Conservation (phyloP, 2,797 vertebrate species). For the Mastacembelus armatus region DNA sequence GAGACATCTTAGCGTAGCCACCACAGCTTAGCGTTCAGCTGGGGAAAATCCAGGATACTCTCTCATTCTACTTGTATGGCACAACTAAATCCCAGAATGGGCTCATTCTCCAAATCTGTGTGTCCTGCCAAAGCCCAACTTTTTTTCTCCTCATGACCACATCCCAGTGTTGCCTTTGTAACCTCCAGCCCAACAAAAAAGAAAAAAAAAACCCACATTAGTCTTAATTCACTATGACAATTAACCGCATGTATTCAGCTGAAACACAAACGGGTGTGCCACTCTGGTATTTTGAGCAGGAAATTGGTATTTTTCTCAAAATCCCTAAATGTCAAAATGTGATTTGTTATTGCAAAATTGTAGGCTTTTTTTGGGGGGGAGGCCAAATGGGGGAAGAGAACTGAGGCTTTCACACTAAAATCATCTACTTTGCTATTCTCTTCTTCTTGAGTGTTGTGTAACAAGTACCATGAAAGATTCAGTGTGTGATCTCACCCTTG, state of each 20-base stretch:
- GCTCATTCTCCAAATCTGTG: constrained; percentile 48
- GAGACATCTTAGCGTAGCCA: constrained; percentile 58
- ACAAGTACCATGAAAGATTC: constrained; percentile 23
- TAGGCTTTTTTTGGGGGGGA: constrained; percentile 30
- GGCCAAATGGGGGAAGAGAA: constrained; percentile 23
- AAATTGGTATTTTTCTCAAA: constrained; percentile 60
- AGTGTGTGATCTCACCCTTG: constrained; percentile 21
- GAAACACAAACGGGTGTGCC: constrained; percentile 54
- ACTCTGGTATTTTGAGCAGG: constrained; percentile 51
- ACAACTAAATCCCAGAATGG: constrained; percentile 59
- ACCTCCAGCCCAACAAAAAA: constrained; percentile 47
- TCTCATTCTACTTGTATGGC: constrained; percentile 56
- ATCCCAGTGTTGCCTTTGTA: constrained; percentile 56
- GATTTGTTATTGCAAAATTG: constrained; percentile 60
- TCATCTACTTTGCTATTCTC: constrained; percentile 31
- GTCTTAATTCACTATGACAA: constrained; percentile 70
- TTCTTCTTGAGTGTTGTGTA: constrained; percentile 17
- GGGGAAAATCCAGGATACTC: constrained; percentile 68
- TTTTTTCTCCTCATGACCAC: constrained; percentile 53
- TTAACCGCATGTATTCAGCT: constrained; percentile 58
- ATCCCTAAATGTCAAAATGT: constrained; percentile 60
- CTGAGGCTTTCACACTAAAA: constrained; percentile 54
- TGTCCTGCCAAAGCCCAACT: constrained; percentile 46
- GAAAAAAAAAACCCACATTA: constrained; percentile 67
- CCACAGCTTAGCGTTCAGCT: constrained; percentile 61